Base-by-base conservation (phyloP, 2,797 vertebrate species). In the Perdix hodgsoniae region DNA sequence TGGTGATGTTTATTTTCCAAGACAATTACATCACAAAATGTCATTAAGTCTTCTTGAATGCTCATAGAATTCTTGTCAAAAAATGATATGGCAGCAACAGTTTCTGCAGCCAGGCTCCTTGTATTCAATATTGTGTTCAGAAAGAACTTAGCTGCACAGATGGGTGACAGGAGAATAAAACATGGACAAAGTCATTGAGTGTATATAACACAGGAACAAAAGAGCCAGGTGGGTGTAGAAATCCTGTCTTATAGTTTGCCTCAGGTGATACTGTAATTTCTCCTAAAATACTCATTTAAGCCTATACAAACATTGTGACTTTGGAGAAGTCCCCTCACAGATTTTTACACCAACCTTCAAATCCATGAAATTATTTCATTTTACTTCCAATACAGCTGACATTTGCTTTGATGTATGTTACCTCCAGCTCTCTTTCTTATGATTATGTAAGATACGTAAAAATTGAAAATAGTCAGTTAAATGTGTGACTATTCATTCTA, bases 401-500 rank as follows among this genome's bases (percentile, higher is more conserved):
- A 27, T 31, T 77, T 44, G 33, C 52, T 79, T 88, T 70, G 18
- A 14, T 79, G 24, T 23, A 23, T 74, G 49, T 59, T 81, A 59
- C 73, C 54, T 86, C 15, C 49, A 63, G 13, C 17, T 66, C 57
- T n/a, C 19, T 78, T 89, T 76, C 45, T 82, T 86, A 31, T 42
- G 49, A 33, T 56, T 76, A 45, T n/a, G 12, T 81, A 82, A 66
- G 8, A 39, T 35, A 81, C 11, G 13, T 42, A 70, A 86, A 80
- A 78, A 82, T 45, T 64, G 37, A 88, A 94, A 94, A 86, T 54
- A 76, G 3, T 22, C 35, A 47, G 31, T 49, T 75, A 76, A 86
- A 92, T 76, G 7, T 75, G 63, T 93, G 63, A 77, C 65, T 39
- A 15, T 82, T 85, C 74, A 71, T 89, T 94, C 93, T 86, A 91